Evolutionary conservation across 2,797 vertebrate species (phyloP).

Genomic region (Atherinosoma microstoma): DNA sequence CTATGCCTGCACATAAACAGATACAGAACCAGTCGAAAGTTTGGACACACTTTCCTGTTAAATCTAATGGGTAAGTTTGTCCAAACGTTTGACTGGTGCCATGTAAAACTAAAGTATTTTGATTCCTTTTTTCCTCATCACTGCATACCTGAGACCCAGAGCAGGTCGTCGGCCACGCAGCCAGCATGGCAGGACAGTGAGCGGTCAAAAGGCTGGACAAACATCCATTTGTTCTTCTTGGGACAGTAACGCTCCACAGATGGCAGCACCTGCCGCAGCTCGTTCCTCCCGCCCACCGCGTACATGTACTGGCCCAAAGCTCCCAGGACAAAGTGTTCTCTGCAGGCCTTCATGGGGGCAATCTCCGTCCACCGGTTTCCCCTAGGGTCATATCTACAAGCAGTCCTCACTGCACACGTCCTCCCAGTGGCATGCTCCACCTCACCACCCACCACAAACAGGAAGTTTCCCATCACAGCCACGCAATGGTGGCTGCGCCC

Average conservation of each 20-base stretch:
- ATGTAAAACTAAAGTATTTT: background rate
- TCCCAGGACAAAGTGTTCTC: conserved; percentile 96
- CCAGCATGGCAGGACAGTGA: conserved; percentile 97
- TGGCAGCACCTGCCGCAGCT: conserved; percentile 94
- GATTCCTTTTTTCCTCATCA: background rate
- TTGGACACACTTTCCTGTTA: too few relatives aligned
- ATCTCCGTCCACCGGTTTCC: conserved; percentile 94
- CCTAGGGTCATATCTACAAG: conserved; percentile 93
- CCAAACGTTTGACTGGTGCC: too few relatives aligned
- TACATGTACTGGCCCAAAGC: conserved; percentile 92
- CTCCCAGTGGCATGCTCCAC: conserved; percentile 91
- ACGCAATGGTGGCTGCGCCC: conserved; percentile 96
- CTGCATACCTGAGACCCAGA: conserved; percentile 96
- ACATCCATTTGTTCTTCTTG: conserved; percentile 96
- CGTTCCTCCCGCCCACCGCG: conserved; percentile 93
- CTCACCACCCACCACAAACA: conserved; percentile 95
- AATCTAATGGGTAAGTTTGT: too few relatives aligned
- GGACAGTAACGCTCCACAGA: conserved; percentile 96
- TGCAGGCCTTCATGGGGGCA: conserved; percentile 95
- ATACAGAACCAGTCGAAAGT: too few relatives aligned
- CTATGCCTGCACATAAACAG: background rate
- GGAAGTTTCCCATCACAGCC: conserved; percentile 94
- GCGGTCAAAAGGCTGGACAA: conserved; percentile 94
- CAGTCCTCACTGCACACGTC: conserved; percentile 91
- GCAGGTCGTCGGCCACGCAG: conserved; percentile 92